Evolutionary conservation across 2,888 invertebrate species (phyloP).

Genomic region (Cotesia congregata): DNA sequence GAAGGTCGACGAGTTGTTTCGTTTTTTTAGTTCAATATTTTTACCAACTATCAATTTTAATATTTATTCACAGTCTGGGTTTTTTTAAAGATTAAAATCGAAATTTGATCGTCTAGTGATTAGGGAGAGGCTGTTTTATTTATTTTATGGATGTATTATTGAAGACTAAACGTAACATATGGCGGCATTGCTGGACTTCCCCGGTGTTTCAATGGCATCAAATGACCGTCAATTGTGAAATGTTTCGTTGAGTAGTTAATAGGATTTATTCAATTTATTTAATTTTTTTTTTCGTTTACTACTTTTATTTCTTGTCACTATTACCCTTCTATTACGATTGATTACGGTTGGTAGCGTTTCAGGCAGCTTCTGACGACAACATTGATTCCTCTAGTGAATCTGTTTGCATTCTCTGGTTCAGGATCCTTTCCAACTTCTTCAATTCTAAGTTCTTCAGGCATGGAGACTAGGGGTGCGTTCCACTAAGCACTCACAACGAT

Average conservation of each 20-base stretch:
- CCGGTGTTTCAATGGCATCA: conserved; percentile 47
- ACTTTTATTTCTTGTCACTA: no score
- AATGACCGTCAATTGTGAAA: conserved; percentile 43
- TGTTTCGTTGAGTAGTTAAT: background rate
- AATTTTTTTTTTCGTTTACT: no score
- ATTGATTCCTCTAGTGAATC: no score
- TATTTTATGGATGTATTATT: background rate
- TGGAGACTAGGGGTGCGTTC: no score
- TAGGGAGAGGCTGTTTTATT: background rate
- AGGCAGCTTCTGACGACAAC: no score
- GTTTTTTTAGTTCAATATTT: conserved; percentile 47
- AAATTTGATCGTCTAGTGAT: background rate
- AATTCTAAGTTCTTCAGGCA: no score
- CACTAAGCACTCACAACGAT: no score
- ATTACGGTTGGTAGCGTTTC: no score
- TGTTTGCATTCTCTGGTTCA: no score
- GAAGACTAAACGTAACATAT: conserved; percentile 53
- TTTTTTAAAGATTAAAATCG: background rate
- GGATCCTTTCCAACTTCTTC: no score
- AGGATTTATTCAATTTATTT: no score
- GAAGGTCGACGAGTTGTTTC: conserved; percentile 66
- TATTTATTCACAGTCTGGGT: background rate
- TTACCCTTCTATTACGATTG: no score
- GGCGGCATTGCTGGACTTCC: conserved; percentile 34
- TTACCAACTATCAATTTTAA: conserved; percentile 9